These are phyloP conservation scores for Xiphophorus couchianus DNA, from an alignment of 2,113 vertebrate genomes.

Conservation along the genomic window DNA sequence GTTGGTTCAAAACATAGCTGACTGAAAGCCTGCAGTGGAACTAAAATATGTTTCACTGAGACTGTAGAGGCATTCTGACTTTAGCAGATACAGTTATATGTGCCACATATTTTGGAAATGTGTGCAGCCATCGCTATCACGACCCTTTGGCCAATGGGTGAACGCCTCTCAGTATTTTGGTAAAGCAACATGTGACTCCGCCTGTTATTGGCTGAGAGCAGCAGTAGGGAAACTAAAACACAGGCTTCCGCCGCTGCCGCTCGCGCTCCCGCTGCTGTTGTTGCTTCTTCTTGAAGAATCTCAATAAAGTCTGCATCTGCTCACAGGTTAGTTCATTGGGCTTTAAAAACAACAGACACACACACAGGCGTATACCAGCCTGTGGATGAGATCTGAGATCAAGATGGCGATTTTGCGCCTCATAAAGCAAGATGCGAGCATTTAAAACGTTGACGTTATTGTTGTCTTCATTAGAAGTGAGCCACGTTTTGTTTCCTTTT, in stretches of 20 bases:
- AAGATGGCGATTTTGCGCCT: not conserved
- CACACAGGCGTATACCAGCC: too few relatives aligned
- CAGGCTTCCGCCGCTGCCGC: conserved; percentile 9
- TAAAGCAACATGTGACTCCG: conserved; percentile 15
- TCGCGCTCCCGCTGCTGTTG: not conserved
- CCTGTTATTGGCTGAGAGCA: conserved; percentile 66
- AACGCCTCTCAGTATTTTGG: conserved; percentile 31
- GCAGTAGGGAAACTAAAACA: conserved; percentile 14
- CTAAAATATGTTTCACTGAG: not conserved
- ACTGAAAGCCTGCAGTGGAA: too few relatives aligned
- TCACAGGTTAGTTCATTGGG: conserved; percentile 65
- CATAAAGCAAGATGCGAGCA: not conserved
- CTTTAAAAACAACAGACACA: not conserved
- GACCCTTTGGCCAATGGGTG: conserved; percentile 60
- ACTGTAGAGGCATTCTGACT: not conserved
- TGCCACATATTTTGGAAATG: not conserved
- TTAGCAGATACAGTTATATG: not conserved
- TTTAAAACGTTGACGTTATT: not conserved
- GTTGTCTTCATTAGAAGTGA: conserved; percentile 14
- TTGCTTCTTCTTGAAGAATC: conserved; percentile 23
- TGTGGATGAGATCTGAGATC: too few relatives aligned
- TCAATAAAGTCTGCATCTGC: conserved; percentile 33
- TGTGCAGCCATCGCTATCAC: not conserved
- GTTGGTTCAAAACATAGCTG: not conserved
- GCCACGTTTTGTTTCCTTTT: conserved; percentile 7